These are phyloP conservation scores for Arctopsyche grandis DNA, from an alignment of 1,140 invertebrate species.

Conservation along the genomic window DNA sequence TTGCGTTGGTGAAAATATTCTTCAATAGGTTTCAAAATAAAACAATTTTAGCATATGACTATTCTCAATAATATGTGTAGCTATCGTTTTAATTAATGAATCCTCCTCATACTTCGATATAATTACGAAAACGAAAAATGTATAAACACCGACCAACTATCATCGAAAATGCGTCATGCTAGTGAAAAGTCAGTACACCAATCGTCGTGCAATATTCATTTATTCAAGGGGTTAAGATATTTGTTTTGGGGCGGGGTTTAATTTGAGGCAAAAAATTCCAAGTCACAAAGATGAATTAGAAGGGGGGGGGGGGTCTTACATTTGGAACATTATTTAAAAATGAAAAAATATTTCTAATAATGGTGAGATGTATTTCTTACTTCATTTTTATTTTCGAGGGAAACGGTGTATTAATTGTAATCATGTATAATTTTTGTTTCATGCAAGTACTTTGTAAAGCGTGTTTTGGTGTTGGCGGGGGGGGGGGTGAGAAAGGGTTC, in stretches of 20 bases:
- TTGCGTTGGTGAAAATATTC: background rate
- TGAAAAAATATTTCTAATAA: background rate
- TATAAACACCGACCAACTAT: background rate
- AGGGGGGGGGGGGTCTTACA: background rate
- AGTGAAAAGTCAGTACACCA: background rate
- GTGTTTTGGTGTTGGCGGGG: background rate
- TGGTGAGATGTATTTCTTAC: too few species aligned
- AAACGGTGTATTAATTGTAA: too few species aligned
- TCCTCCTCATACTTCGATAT: background rate
- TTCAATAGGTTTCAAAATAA: too few species aligned
- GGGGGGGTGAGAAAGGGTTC: background rate
- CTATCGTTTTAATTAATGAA: too few species aligned
- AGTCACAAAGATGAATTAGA: background rate
- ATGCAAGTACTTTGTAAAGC: conserved; percentile 1
- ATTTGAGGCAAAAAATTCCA: background rate
- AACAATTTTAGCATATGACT: too few species aligned
- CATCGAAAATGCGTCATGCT: background rate
- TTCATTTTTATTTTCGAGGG: too few species aligned
- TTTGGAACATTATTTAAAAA: background rate
- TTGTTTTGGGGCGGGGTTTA: background rate
- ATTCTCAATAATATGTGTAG: too few species aligned
- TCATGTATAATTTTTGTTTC: background rate
- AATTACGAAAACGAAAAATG: background rate
- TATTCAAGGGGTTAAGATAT: background rate
- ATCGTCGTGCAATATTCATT: background rate